Base-by-base conservation (phyloP, 2,888 invertebrate species). In the Hydroisotoma schaefferi region DNA sequence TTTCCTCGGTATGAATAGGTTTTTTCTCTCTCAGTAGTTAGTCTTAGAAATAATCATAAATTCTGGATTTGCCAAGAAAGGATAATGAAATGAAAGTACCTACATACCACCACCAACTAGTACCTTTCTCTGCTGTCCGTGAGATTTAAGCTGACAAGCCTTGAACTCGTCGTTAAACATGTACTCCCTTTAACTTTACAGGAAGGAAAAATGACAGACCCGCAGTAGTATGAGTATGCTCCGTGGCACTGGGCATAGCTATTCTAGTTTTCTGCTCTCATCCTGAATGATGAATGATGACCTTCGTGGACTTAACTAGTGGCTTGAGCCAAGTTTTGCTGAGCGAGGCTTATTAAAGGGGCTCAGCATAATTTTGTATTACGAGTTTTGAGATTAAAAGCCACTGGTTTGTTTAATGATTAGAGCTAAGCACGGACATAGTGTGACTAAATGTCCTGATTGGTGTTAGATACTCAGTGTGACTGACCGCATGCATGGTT, bases 51-150 rank as follows among this genome's bases (percentile, higher is more conserved):
- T 29, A 55, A 57, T 64, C 57, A 64, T 64, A 64, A 61, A 64
- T 64, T 64, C 55, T 33, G 61, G 64, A 64, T 64, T 64, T 64
- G 64, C 58, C 56, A 61, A 63, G 58, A 37, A 53, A 40, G 29
- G 26, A 40, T 38, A 53, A 53, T 23, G 53, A 53, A 52, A 52
- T 22, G n/a, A 20, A 8, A 26, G 47, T n/a, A 47, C 26, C 26
- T n/a, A n/a, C n/a, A 25, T 28, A 23, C 37, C 22, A 20, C 40
- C 28, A 18, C 49, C 49, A n/a, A 5, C 5, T 40, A 15, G 5
- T 40, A 18, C n/a, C n/a, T 40, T 15, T 10, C 5, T 5, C 20
- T 40, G n/a, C n/a, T n/a, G n/a, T n/a, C n/a, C n/a, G n/a, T n/a
- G n/a, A n/a, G n/a, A n/a, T 40, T 40, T 40, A 40, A 40, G 40